Base-by-base conservation (phyloP, 2,888 invertebrate genomes). In the Hemaris fuciformis region DNA sequence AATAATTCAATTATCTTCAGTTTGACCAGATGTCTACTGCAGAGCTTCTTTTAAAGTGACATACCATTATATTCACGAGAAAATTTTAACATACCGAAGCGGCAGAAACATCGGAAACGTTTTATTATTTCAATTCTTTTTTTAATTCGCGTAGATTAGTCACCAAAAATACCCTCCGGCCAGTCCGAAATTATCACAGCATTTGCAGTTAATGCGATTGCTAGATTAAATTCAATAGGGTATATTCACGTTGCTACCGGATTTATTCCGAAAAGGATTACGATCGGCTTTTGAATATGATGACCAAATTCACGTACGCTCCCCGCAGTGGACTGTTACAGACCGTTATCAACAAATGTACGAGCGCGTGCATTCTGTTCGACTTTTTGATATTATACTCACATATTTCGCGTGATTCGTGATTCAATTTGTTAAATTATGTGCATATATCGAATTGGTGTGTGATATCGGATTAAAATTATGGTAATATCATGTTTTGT, bases 231-330 rank as follows among this genome's bases (percentile, higher is more conserved):
- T 59, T 43, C 25, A 59, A 43, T 43, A 43, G 59, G 27, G 15
- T 42, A 18, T 59, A 43, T 43, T n/a, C 59, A 43, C 43, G 27
- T 42, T 43, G 25, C 43, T 27, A 20, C 10, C 8, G 59, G 31
- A 22, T 10, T 61, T 59, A 53, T 62, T 62, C 62, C 56, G 25
- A 60, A 65, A 58, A 38, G 59, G 61, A 63, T 63, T 41, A 22
- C 63, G 25, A 59, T 64, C 60, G 53, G 62, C 66, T 66, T 62
- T 53, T 31, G 31, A 31, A 53, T 53, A 53, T 53, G 53, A 53
- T 53, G 53, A 53, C 59, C 53, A 57, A 59, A 61, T 48, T 57
- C 46, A 48, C 62, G 48, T 53, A 53, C 53, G 27, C 10, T 27
- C 18, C 18, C 18, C 18, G 31, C 31, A 27, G 31, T 53, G 31